phyloP scores from a whole-genome alignment of 2,888 invertebrate species.

The Drosophila affinis region DNA sequence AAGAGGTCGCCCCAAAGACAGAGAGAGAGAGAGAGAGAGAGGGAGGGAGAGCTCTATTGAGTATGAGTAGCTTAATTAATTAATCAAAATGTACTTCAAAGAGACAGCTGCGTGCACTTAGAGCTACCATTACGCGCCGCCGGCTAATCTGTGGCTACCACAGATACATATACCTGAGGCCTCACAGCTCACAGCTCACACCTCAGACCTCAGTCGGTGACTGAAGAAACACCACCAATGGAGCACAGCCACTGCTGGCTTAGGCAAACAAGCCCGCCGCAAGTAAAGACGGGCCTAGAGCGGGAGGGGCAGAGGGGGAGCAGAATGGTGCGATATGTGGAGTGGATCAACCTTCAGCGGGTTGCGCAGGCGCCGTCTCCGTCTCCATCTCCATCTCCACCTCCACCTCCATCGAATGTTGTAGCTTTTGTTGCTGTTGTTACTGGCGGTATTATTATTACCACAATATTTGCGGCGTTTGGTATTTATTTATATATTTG shows the following conservation, averaged over 20 bases:
- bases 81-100: slow-evolving; percentile 62
- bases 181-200: neutral
- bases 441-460: slow-evolving; percentile 60
- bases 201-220: neutral
- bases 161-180: neutral
- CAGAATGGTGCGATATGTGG: slow-evolving; percentile 37
- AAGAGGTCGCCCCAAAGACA: slow-evolving; percentile 47
- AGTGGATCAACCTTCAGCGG: slow-evolving; percentile 68
- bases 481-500: slow-evolving; percentile 62
- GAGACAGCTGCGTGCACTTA: slow-evolving; percentile 57
- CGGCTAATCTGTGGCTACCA: slow-evolving; percentile 45
- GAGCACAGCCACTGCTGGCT: neutral
- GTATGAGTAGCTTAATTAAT: slow-evolving; percentile 57
- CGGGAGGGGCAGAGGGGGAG: slow-evolving; percentile 10
- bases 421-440: slow-evolving; percentile 9
- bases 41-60: neutral
- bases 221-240: neutral
- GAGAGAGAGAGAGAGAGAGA: neutral
- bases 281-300: neutral
- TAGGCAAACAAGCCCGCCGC: neutral
- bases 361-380: slow-evolving; percentile 67
- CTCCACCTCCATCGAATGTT: slow-evolving; percentile 11
- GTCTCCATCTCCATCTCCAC: slow-evolving; percentile 2
- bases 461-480: slow-evolving; percentile 74
- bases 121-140: slow-evolving; percentile 65